phyloP scores from a whole-genome alignment of 2,888 invertebrate species.

The Acholoe squamosa region DNA sequence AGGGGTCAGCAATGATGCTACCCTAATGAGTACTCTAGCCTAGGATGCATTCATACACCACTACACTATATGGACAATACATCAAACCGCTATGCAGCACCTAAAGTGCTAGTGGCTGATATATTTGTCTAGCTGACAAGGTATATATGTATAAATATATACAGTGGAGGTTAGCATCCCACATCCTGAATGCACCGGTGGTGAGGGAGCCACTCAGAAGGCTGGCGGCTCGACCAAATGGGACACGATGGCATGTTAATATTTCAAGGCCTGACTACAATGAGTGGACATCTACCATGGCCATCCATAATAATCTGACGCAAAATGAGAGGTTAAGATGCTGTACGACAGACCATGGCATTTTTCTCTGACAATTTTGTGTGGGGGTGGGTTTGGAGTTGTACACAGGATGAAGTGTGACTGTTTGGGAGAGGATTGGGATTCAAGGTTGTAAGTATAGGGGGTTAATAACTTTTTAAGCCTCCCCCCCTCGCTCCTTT shows the following conservation, averaged over 20 bases:
- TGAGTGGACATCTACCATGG: neutral
- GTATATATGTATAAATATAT: neutral
- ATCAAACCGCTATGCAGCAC: no score
- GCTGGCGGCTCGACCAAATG: neutral
- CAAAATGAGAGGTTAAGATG: constrained; percentile 36
- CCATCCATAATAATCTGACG: neutral
- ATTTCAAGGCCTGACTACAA: neutral
- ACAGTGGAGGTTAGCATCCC: neutral
- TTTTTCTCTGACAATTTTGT: neutral
- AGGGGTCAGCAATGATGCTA: no score
- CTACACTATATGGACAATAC: no score
- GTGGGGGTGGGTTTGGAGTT: neutral
- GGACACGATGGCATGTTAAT: constrained; percentile 7
- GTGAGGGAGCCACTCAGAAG: neutral
- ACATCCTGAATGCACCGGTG: neutral
- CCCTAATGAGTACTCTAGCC: no score
- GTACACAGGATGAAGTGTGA: neutral
- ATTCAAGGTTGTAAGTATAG: no score
- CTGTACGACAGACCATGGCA: neutral
- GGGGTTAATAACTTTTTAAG: no score
- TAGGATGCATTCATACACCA: no score
- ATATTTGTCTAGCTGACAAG: neutral
- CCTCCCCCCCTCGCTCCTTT: no score
- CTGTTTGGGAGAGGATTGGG: neutral
- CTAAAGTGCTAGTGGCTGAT: neutral